Conservation (phyloP, 2,888 invertebrate genomes). For the Polyploca ridens region DNA sequence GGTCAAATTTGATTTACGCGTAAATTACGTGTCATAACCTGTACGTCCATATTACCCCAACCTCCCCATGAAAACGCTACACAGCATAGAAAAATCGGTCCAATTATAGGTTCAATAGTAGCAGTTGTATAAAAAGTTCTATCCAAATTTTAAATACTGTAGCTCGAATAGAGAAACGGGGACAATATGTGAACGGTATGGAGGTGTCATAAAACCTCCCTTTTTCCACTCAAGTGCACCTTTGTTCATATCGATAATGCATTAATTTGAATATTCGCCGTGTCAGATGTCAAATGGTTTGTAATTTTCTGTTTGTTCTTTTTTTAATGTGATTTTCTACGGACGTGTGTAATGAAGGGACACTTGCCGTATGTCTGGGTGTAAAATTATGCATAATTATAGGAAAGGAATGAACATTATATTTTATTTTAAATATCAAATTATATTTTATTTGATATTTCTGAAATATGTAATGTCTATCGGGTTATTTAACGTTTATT, state of each 20-base stretch:
- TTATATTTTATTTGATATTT: too few relatives aligned
- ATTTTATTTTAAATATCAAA: too few relatives aligned
- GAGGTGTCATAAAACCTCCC: slow-evolving; percentile 69
- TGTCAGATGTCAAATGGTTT: slow-evolving; percentile 84
- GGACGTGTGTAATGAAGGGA: slow-evolving; percentile 53
- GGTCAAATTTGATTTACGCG: slow-evolving; percentile 85
- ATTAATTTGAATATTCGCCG: slow-evolving; percentile 85
- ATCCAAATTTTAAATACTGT: slow-evolving; percentile 42
- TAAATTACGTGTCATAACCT: slow-evolving; percentile 83
- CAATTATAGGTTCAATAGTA: not conserved
- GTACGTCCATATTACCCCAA: slow-evolving; percentile 50
- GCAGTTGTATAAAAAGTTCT: slow-evolving; percentile 16
- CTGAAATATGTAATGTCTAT: too few relatives aligned
- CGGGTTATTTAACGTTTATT: too few relatives aligned
- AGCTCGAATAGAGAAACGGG: slow-evolving; percentile 30
- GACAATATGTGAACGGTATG: slow-evolving; percentile 44
- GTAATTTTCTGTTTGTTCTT: slow-evolving; percentile 77
- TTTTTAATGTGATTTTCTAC: slow-evolving; percentile 65
- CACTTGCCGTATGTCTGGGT: slow-evolving; percentile 29
- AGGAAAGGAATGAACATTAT: slow-evolving; percentile 19
- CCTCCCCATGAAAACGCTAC: slow-evolving; percentile 34
- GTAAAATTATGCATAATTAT: slow-evolving; percentile 23
- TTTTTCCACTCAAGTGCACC: slow-evolving; percentile 73
- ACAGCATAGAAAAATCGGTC: slow-evolving; percentile 43
- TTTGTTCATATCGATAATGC: slow-evolving; percentile 80